These are phyloP conservation scores for Geophilus truncorum DNA, from an alignment of 2,888 invertebrate genomes.

Conservation along the genomic window DNA sequence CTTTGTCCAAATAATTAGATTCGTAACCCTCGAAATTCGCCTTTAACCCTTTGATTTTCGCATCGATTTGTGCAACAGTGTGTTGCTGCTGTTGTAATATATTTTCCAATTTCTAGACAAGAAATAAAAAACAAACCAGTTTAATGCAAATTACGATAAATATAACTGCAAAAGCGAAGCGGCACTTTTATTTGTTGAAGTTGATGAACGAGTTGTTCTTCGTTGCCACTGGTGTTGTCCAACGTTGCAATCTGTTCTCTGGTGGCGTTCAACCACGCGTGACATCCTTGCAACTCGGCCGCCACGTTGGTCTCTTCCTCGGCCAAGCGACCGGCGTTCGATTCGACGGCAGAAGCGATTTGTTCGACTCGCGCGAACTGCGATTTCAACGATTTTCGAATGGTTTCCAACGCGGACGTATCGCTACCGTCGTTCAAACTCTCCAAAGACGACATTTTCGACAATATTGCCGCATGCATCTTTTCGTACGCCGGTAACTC, in stretches of 20 bases:
- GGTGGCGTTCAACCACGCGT: conserved; percentile 65
- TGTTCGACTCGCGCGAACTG: conserved; percentile 69
- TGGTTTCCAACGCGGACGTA: conserved; percentile 53
- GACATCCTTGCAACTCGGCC: conserved; percentile 48
- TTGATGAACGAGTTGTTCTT: conserved; percentile 72
- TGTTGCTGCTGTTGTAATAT: conserved; percentile 65
- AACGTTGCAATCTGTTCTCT: conserved; percentile 81
- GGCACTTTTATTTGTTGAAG: conserved; percentile 63
- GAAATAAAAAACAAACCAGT: not conserved
- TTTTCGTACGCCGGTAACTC: conserved; percentile 74
- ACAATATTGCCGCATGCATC: conserved; percentile 67
- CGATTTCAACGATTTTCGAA: conserved; percentile 57
- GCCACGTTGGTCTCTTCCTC: conserved; percentile 42
- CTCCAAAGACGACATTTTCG: conserved; percentile 72
- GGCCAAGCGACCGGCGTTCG: conserved; percentile 65
- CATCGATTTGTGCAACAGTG: conserved; percentile 63
- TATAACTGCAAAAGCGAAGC: too few relatives aligned
- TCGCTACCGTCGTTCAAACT: conserved; percentile 67
- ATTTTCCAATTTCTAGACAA: conserved; percentile 55
- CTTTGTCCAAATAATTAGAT: conserved; percentile 16
- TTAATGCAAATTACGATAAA: too few relatives aligned
- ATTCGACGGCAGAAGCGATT: conserved; percentile 68
- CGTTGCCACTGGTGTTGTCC: conserved; percentile 83
- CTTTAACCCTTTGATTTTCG: conserved; percentile 65
- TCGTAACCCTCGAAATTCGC: conserved; percentile 48